Percentiles rank a stretch among this genome's conserved stretches.
Conservation (phyloP, 2,797 vertebrate species). For the Bothrops alternatus region DNA sequence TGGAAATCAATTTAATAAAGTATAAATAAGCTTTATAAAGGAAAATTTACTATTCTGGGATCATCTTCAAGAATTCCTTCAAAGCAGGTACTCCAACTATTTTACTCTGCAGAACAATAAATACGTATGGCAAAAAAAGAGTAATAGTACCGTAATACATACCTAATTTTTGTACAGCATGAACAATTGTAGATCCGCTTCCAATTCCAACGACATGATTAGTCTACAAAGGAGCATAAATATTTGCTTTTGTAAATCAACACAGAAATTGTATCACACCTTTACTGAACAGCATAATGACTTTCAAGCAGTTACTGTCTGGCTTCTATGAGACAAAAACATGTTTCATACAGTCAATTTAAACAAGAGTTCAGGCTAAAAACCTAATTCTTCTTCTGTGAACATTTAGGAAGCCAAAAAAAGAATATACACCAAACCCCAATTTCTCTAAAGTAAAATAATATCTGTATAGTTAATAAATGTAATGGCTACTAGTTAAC, state of each 20-base stretch:
- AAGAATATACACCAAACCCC: not conserved
- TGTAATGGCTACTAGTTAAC: not conserved
- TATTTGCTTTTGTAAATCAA: not conserved
- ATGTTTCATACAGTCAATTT: not conserved
- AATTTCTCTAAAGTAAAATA: not conserved
- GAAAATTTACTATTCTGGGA: not conserved
- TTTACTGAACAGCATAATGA: not conserved
- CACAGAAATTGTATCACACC: not conserved
- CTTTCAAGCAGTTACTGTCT: not conserved
- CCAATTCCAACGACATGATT: slow-evolving; percentile 96
- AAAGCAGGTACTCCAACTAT: not conserved
- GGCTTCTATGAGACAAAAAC: not conserved
- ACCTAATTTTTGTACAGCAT: slow-evolving; percentile 93
- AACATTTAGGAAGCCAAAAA: not conserved
- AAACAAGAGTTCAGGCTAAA: not conserved
- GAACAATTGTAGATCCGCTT: slow-evolving; percentile 95
- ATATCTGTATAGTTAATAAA: not conserved
- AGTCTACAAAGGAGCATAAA: slow-evolving; percentile 73
- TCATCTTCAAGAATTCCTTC: not conserved
- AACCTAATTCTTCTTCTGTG: not conserved
- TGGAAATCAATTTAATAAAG: not conserved
- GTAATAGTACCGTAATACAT: slow-evolving; percentile 47
- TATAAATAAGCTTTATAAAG: not conserved
- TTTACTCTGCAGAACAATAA: not conserved
- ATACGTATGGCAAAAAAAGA: not conserved